Percentiles rank a stretch among this genome's conserved stretches.
These are phyloP conservation scores for Micoletzkya japonica DNA, from an alignment of 2,888 invertebrate species.

Conservation along the genomic window DNA sequence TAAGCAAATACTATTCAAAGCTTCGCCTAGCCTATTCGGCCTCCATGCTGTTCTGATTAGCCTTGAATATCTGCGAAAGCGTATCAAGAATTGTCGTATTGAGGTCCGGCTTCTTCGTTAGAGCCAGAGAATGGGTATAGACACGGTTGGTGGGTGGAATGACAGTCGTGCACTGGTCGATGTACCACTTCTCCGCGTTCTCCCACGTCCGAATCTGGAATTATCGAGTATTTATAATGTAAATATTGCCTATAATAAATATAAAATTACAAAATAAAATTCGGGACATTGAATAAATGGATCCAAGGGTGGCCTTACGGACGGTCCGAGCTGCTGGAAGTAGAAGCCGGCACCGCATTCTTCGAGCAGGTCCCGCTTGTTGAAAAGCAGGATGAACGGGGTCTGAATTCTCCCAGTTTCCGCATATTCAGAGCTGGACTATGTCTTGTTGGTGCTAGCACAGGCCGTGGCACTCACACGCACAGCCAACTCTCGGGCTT, in stretches of 20 bases:
- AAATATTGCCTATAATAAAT: not conserved
- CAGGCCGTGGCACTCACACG: too few relatives aligned
- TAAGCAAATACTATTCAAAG: too few relatives aligned
- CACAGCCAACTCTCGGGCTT: too few relatives aligned
- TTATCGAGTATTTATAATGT: not conserved
- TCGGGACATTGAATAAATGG: not conserved
- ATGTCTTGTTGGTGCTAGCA: too few relatives aligned
- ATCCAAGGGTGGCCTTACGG: not conserved
- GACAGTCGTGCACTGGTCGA: not conserved
- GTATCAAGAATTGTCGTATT: conserved; percentile 10
- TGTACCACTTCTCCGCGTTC: conserved; percentile 17
- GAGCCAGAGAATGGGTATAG: conserved; percentile 5
- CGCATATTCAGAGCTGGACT: too few relatives aligned
- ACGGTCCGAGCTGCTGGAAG: not conserved
- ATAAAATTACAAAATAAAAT: not conserved
- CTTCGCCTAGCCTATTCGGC: not conserved
- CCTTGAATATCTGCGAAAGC: conserved; percentile 4
- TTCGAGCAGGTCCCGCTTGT: conserved; percentile 18
- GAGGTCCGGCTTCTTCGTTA: conserved; percentile 21
- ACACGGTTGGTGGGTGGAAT: conserved; percentile 12
- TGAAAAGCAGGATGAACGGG: conserved; percentile 25
- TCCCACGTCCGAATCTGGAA: conserved; percentile 3
- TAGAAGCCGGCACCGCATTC: not conserved
- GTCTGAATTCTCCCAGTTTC: conserved; percentile 12
- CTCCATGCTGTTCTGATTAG: not conserved